Evolutionary conservation across 2,888 invertebrate species (phyloP).

Genomic region (Gerosis bhagava): DNA sequence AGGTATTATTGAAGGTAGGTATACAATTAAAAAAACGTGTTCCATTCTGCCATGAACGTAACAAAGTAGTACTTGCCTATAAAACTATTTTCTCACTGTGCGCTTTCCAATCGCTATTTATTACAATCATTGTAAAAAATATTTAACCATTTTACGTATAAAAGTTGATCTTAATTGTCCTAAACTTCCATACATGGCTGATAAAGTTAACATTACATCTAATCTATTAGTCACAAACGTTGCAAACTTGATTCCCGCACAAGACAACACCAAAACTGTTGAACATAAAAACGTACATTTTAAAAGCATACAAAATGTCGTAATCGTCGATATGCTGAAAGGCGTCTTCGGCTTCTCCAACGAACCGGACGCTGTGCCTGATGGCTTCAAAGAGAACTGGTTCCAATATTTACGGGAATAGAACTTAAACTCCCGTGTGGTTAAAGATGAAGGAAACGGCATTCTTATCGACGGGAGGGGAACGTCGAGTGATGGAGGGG

Average conservation of each 20-base stretch:
- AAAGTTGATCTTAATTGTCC: constrained; percentile 32
- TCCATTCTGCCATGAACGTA: constrained; percentile 9
- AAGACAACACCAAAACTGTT: constrained; percentile 67
- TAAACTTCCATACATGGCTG: constrained; percentile 23
- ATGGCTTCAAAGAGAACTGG: constrained; percentile 46
- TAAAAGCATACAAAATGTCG: constrained; percentile 51
- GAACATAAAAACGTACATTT: constrained; percentile 51
- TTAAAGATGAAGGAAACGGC: constrained; percentile 84
- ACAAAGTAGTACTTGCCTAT: constrained; percentile 24
- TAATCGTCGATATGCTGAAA: constrained; percentile 64
- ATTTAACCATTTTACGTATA: constrained; percentile 34
- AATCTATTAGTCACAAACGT: constrained; percentile 45
- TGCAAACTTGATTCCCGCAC: constrained; percentile 46
- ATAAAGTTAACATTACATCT: constrained; percentile 43
- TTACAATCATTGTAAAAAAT: constrained; percentile 30
- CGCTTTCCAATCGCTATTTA: constrained; percentile 33
- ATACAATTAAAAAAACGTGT: constrained; percentile 11
- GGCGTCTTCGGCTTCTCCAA: constrained; percentile 39
- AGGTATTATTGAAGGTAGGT: constrained; percentile 13
- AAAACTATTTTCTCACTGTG: constrained; percentile 36
- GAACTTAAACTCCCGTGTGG: constrained; percentile 87
- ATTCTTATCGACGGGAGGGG: constrained; percentile 75
- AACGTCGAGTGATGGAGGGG: constrained; percentile 81
- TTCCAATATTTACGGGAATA: constrained; percentile 33
- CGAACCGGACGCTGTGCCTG: constrained; percentile 41